Base-by-base conservation (phyloP, 2,797 vertebrate species). In the Phyllotis vaccarum region DNA sequence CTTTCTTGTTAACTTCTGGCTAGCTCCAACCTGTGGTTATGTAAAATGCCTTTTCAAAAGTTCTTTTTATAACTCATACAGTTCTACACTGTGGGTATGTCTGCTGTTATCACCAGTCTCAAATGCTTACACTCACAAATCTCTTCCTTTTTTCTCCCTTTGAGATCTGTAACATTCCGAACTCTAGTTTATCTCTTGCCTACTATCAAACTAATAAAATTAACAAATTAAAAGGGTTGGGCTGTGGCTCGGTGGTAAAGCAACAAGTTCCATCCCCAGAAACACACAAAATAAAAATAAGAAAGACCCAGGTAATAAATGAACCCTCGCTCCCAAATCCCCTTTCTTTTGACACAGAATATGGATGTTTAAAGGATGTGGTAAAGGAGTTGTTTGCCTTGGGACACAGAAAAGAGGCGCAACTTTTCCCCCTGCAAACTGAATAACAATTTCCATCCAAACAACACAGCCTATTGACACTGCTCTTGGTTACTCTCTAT, bases 191-290 rank as follows among this genome's bases (percentile, higher is more conserved):
- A 43, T 89, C 70, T 29, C 24, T 60, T 88, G 60, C 17, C 19
- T 58, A 56, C 16, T 86, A 79, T 83, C n/a, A 89, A 93, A 83
- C 27, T 94, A 82, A 83, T 75, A 93, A 72, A 87, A 74, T 58
- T 31, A 43, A 72, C 52, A 74, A 93, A 89, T 31, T 43, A 66
- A 89, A 90, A 40, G 60, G 88, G 21, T 10, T 31, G 34, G 60
- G 24, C 27, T 79, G 27, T 29, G 21, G 43, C 22, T 79, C 22
- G 54, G 46, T 79, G 46, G 75, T 68, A 79, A 54, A 79, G n/a
- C n/a, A 52, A 46, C n/a, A 24, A 46, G n/a, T 68, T 66, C 22
- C 19, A 79, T 27, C n/a, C 60, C 27, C 3, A 90, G 6, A 17
- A 68, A 22, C 43, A 52, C 43, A 12, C 31, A 22, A 14, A 16